phyloP scores from a whole-genome alignment of 2,113 vertebrate species.

The Chloroceryle aenea region DNA sequence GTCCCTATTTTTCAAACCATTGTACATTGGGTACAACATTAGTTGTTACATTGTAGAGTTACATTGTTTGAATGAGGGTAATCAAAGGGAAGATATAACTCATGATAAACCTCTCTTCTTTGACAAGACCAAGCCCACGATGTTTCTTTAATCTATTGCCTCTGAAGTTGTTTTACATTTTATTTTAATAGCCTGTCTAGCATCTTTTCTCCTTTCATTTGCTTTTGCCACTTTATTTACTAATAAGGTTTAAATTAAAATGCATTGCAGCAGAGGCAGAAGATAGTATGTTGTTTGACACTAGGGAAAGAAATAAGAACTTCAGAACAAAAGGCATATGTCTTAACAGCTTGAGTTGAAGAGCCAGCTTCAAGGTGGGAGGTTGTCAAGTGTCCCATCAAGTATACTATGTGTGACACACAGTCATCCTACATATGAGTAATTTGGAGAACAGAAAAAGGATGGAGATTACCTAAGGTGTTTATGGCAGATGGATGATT shows the following conservation, averaged over 20 bases:
- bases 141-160: neutral
- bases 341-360: neutral
- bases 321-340: neutral
- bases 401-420: neutral
- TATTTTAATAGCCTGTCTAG: neutral
- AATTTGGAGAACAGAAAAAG: neutral
- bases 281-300: neutral
- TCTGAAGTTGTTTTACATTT: neutral
- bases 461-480: neutral
- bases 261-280: neutral
- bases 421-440: neutral
- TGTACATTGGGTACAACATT: neutral
- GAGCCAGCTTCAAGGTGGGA: neutral
- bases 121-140: neutral
- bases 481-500: neutral
- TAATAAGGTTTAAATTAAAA: neutral
- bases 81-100: neutral
- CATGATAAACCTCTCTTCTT: neutral
- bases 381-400: neutral
- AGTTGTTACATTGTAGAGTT: too few species aligned
- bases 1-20: neutral
- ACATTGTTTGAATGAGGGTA: neutral
- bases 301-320: neutral
- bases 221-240: rapidly evolving
- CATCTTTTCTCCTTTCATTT: neutral